These are phyloP conservation scores for Serinus canaria DNA, from an alignment of 2,113 vertebrate species.

Conservation along the genomic window DNA sequence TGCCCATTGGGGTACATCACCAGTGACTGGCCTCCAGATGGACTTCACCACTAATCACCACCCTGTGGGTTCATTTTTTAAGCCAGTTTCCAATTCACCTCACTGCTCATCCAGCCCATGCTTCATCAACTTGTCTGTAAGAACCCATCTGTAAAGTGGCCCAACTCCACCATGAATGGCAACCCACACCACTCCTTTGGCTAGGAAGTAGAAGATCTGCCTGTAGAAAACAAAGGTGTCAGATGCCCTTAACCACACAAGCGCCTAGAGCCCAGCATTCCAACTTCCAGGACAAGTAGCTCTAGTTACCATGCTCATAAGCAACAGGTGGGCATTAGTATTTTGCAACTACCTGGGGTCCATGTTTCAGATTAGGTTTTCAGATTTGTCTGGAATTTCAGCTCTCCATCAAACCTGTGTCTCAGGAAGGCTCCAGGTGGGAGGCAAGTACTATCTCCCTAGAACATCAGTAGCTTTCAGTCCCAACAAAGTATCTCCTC, in stretches of 20 bases:
- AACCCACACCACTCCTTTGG: neutral
- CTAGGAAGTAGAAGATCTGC: neutral
- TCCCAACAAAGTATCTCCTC: neutral
- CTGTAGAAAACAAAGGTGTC: neutral
- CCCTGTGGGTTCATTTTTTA: neutral
- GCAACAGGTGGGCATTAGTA: neutral
- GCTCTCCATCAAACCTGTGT: neutral
- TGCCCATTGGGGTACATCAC: neutral
- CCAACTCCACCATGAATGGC: neutral
- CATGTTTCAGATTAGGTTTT: neutral
- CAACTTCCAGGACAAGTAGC: neutral
- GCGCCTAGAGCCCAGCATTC: neutral
- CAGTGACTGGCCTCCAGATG: neutral
- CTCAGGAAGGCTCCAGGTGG: neutral
- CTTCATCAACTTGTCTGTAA: neutral
- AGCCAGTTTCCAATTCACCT: neutral
- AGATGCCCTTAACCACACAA: neutral
- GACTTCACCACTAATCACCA: neutral
- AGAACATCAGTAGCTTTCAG: neutral
- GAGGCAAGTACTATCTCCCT: neutral
- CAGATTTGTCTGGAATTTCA: neutral
- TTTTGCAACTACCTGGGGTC: neutral
- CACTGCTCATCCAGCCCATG: accelerated
- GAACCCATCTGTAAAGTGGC: neutral
- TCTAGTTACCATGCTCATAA: neutral